phyloP scores from a whole-genome alignment of 1,140 invertebrate genomes.

The Magallana gigas region DNA sequence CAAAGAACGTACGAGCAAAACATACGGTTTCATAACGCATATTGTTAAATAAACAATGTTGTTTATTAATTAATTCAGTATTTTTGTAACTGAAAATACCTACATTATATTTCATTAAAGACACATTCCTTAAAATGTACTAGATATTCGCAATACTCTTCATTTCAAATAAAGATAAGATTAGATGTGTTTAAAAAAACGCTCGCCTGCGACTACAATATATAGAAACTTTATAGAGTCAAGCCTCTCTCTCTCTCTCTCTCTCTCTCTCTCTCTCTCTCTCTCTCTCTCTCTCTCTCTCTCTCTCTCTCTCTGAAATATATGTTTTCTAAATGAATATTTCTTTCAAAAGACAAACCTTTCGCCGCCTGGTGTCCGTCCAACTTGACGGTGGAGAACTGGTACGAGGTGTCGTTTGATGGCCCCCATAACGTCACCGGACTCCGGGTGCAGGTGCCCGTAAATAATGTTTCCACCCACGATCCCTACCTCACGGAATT shows the following conservation, averaged over 20 bases:
- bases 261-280: background rate
- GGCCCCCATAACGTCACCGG: conserved; percentile 48
- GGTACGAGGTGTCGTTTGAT: conserved; percentile 59
- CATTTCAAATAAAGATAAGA: too few relatives aligned
- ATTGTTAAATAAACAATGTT: too few relatives aligned
- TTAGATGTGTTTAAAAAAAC: too few relatives aligned
- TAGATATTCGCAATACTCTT: too few relatives aligned
- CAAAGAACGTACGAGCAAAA: too few relatives aligned
- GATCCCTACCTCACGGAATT: conserved; percentile 45
- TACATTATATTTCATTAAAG: too few relatives aligned
- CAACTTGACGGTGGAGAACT: conserved; percentile 42
- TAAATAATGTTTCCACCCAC: background rate
- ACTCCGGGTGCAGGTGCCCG: conserved; percentile 50
- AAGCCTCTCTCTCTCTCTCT: background rate
- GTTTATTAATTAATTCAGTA: too few relatives aligned
- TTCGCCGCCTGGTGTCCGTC: conserved; percentile 60
- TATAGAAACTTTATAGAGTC: background rate
- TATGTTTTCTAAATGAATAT: background rate
- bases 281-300: background rate
- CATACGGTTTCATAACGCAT: too few relatives aligned
- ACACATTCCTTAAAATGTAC: too few relatives aligned
- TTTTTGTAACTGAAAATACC: too few relatives aligned
- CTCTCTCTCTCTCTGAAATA: background rate
- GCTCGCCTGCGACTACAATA: too few relatives aligned
- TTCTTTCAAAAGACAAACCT: conserved; percentile 30